These are phyloP conservation scores for Jordanella pulchra DNA, from an alignment of 2,797 vertebrate genomes.

Conservation along the genomic window DNA sequence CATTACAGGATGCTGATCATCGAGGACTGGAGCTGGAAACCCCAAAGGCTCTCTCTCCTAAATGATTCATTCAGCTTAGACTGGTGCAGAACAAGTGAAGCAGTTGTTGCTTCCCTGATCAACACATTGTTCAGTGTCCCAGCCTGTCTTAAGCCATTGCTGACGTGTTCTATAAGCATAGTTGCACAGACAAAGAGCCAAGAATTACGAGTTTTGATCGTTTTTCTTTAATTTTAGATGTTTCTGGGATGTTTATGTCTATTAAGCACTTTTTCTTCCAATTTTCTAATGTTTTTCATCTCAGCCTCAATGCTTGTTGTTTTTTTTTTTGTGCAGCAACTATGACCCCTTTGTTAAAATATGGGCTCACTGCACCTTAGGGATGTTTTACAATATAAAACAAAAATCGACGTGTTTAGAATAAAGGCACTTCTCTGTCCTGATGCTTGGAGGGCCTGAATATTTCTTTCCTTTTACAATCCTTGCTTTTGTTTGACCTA, in stretches of 20 bases:
- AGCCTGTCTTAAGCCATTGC: conserved; percentile 9
- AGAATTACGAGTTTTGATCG: conserved; percentile 48
- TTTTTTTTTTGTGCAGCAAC: not conserved
- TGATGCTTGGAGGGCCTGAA: no score
- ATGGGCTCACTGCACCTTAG: not conserved
- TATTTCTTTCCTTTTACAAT: not conserved
- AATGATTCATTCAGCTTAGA: not conserved
- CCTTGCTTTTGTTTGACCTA: not conserved
- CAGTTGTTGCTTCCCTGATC: conserved; percentile 7
- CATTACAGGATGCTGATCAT: no score
- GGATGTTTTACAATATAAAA: not conserved
- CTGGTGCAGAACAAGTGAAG: conserved; percentile 10
- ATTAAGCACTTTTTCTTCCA: conserved; percentile 45
- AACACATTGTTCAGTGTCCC: conserved; percentile 46
- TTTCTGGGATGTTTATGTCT: conserved; percentile 17
- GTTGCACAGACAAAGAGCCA: conserved; percentile 59
- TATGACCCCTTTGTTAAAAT: not conserved
- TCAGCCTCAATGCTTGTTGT: not conserved
- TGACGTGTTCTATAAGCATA: conserved; percentile 25
- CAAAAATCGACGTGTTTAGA: not conserved
- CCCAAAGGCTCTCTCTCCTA: not conserved
- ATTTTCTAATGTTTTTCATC: conserved; percentile 6
- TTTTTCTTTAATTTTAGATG: conserved; percentile 21
- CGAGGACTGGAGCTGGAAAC: no score
- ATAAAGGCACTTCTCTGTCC: not conserved